Percentiles rank a stretch among this genome's conserved stretches.
Evolutionary conservation across 64 coral and sea anemone genomes (phyloP).

Genomic region (Actinia tenebrosa): DNA sequence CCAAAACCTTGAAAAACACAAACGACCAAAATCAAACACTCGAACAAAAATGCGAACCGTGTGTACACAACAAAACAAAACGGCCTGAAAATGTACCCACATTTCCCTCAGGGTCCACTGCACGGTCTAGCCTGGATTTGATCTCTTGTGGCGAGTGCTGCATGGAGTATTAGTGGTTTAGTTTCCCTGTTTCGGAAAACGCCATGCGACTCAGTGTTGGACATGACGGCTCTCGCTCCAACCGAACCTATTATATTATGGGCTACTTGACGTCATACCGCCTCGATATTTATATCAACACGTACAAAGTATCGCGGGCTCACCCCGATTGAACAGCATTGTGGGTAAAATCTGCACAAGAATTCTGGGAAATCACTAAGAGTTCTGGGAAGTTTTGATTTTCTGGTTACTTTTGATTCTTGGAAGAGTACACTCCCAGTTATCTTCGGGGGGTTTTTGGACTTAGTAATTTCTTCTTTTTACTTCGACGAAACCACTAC

Average conservation of each 20-base stretch:
- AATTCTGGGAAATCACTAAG: not conserved
- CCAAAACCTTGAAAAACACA: slow-evolving; percentile 82
- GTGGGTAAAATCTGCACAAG: not conserved
- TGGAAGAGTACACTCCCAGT: not conserved
- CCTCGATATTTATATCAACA: slow-evolving; percentile 67
- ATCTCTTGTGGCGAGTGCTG: slow-evolving; percentile 98
- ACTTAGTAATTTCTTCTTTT: too few species aligned
- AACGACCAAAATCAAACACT: slow-evolving; percentile 24
- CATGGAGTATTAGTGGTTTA: slow-evolving; percentile 79
- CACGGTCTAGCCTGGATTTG: slow-evolving; percentile 99
- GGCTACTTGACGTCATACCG: slow-evolving; percentile 98
- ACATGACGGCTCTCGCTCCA: slow-evolving; percentile 94
- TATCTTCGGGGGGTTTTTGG: not conserved
- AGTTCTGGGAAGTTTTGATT: not conserved
- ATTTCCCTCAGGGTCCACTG: slow-evolving; percentile 99
- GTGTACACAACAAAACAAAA: not conserved
- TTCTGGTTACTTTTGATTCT: not conserved
- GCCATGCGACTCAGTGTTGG: slow-evolving; percentile 97
- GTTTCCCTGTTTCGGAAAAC: slow-evolving; percentile 56
- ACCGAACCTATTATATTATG: slow-evolving; percentile 89
- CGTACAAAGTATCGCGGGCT: slow-evolving; percentile 82
- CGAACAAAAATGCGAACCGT: not conserved
- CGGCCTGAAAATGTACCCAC: slow-evolving; percentile 48
- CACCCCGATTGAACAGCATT: not conserved
- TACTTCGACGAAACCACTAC: too few species aligned